Conservation (phyloP, 2,888 invertebrate genomes). For the Frankliniella fusca region DNA sequence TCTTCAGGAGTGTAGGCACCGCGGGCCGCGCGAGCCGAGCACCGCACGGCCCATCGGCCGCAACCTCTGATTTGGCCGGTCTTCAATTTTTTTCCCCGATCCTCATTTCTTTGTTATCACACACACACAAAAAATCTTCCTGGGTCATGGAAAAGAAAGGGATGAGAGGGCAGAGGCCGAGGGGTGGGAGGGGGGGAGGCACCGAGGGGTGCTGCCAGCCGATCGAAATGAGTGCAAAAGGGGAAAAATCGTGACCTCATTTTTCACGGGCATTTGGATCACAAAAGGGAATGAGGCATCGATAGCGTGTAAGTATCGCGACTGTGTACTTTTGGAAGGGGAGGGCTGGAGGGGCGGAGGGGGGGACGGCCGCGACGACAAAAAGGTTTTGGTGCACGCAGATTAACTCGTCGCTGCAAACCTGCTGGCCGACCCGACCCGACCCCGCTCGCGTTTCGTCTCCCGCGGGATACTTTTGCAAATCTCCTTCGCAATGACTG, state of each 20-base stretch:
- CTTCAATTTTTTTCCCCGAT: background rate
- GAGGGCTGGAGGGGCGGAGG: too few species aligned
- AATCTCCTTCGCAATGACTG: too few species aligned
- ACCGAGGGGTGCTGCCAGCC: background rate
- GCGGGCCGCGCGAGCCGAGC: too few species aligned
- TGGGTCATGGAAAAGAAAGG: too few species aligned
- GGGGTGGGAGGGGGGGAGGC: background rate
- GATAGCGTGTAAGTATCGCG: slow-evolving; percentile 24
- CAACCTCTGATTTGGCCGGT: background rate
- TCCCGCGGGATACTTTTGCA: too few species aligned
- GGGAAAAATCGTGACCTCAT: slow-evolving; percentile 26
- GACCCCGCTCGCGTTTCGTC: too few species aligned
- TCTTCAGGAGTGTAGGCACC: background rate
- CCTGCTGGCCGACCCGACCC: background rate
- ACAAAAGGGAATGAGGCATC: slow-evolving; percentile 15
- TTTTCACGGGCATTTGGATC: slow-evolving; percentile 24
- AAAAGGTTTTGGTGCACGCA: slow-evolving; percentile 13
- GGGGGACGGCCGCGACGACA: background rate
- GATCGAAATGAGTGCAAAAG: slow-evolving; percentile 26
- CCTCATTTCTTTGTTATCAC: background rate
- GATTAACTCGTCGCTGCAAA: background rate
- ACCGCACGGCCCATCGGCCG: too few species aligned
- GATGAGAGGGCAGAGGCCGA: background rate
- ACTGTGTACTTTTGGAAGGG: slow-evolving; percentile 6
- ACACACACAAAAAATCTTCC: background rate